These are phyloP conservation scores for Pitta sordida DNA, from an alignment of 2,113 vertebrate genomes.

Conservation along the genomic window DNA sequence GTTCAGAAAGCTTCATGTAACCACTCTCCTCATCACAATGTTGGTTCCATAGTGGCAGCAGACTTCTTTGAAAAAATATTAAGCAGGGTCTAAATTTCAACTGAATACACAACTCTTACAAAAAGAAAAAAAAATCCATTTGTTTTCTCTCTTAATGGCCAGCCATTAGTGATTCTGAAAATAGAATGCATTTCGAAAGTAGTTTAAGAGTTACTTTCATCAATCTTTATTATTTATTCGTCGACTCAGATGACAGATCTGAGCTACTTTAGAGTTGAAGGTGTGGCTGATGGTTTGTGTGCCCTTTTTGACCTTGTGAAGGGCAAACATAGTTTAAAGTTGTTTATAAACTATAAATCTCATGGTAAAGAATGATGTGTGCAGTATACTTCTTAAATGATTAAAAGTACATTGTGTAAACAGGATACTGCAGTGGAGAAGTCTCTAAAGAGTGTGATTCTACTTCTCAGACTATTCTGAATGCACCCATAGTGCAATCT, in stretches of 20 bases:
- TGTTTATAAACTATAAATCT: constrained; percentile 70
- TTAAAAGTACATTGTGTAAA: constrained; percentile 59
- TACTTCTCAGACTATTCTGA: neutral
- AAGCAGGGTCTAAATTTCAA: neutral
- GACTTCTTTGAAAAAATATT: neutral
- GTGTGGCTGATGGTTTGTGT: constrained; percentile 60
- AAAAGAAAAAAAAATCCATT: constrained; percentile 1
- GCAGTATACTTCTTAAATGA: constrained; percentile 42
- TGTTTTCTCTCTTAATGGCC: constrained; percentile 57
- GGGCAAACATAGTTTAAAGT: constrained; percentile 67
- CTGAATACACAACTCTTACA: neutral
- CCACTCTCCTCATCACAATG: neutral
- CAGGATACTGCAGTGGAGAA: constrained; percentile 31
- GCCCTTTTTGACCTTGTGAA: constrained; percentile 66
- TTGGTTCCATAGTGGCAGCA: neutral
- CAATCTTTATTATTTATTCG: constrained; percentile 68
- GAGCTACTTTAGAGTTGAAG: constrained; percentile 65
- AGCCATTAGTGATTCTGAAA: constrained; percentile 56
- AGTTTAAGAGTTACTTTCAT: constrained; percentile 59
- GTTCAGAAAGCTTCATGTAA: neutral
- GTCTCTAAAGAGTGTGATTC: neutral
- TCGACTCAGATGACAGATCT: constrained; percentile 60
- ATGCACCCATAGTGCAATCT: accelerated
- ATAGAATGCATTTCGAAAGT: constrained; percentile 53
- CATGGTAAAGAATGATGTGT: constrained; percentile 55